Percentiles rank a stretch among this genome's conserved stretches.
phyloP scores from a whole-genome alignment of 2,797 vertebrate genomes.

The Labroides dimidiatus region DNA sequence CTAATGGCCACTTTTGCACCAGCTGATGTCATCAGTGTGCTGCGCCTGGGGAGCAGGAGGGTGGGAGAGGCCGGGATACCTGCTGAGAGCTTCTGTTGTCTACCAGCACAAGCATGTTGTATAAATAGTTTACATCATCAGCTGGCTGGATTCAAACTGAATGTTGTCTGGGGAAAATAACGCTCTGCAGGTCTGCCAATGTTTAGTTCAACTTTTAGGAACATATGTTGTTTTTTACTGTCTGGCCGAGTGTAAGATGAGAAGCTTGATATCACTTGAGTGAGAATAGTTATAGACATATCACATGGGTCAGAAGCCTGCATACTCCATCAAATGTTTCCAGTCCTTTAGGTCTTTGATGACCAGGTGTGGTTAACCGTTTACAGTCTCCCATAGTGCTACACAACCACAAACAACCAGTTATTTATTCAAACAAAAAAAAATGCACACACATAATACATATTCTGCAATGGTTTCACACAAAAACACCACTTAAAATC shows the following conservation, averaged over 20 bases:
- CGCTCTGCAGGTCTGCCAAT: slow-evolving; percentile 2
- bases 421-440: too few species aligned
- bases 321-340: too few species aligned
- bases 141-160: slow-evolving; percentile 7
- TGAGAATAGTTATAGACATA: too few species aligned
- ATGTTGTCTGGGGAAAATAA: slow-evolving; percentile 11
- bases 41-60: slow-evolving; percentile 58
- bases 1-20: slow-evolving; percentile 82
- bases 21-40: slow-evolving; percentile 79
- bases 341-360: too few species aligned
- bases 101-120: slow-evolving; percentile 16
- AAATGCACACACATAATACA: too few species aligned
- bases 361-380: too few species aligned
- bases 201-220: background rate
- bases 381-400: too few species aligned
- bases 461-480: too few species aligned
- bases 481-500: too few species aligned
- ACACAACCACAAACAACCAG: too few species aligned
- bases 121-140: slow-evolving; percentile 30
- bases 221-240: background rate
- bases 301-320: too few species aligned
- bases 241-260: background rate
- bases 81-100: slow-evolving; percentile 65
- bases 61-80: slow-evolving; percentile 48
- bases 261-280: background rate